A percentile compares a stretch with the other conserved stretches of the same genome.
These are phyloP conservation scores for Galerucella pusilla DNA, from an alignment of 2,888 invertebrate species.

Conservation along the genomic window DNA sequence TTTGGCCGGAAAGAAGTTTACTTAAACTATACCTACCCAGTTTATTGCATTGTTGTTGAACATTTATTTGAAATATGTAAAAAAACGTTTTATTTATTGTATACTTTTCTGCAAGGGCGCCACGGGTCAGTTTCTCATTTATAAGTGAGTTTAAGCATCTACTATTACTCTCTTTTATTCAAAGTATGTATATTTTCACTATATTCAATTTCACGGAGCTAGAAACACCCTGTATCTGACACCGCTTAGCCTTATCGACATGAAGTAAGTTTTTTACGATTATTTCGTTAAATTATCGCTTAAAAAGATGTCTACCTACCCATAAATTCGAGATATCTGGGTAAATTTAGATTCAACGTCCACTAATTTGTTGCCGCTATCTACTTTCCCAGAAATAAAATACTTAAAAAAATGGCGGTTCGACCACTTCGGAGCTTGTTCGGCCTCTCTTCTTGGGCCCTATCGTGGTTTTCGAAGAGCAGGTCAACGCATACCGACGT, in stretches of 20 bases:
- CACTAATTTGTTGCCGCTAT: slow-evolving; percentile 34
- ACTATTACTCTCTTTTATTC: too few relatives aligned
- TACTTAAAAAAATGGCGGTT: slow-evolving; percentile 51
- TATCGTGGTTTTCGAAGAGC: slow-evolving; percentile 35
- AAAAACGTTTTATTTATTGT: too few relatives aligned
- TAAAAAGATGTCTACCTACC: slow-evolving; percentile 31
- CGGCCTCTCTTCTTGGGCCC: slow-evolving; percentile 41
- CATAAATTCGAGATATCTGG: slow-evolving; percentile 23
- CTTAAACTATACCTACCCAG: too few relatives aligned
- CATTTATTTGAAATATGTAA: too few relatives aligned
- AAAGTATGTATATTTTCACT: background rate
- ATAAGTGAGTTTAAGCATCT: too few relatives aligned
- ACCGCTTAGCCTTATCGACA: slow-evolving; percentile 22
- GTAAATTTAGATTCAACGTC: slow-evolving; percentile 14
- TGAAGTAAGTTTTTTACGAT: slow-evolving; percentile 30
- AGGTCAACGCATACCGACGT: slow-evolving; percentile 42
- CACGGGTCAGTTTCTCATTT: too few relatives aligned
- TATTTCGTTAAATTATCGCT: slow-evolving; percentile 23
- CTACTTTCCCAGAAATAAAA: slow-evolving; percentile 37
- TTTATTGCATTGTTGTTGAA: too few relatives aligned
- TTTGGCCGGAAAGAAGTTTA: too few relatives aligned
- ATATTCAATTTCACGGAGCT: background rate
- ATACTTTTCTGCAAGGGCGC: too few relatives aligned
- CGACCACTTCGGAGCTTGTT: slow-evolving; percentile 17
- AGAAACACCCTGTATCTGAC: slow-evolving; percentile 10